A percentile compares a stretch with the other conserved stretches of the same genome.
Evolutionary conservation across 2,113 vertebrate species (phyloP).

Genomic region (Mohoua ochrocephala): DNA sequence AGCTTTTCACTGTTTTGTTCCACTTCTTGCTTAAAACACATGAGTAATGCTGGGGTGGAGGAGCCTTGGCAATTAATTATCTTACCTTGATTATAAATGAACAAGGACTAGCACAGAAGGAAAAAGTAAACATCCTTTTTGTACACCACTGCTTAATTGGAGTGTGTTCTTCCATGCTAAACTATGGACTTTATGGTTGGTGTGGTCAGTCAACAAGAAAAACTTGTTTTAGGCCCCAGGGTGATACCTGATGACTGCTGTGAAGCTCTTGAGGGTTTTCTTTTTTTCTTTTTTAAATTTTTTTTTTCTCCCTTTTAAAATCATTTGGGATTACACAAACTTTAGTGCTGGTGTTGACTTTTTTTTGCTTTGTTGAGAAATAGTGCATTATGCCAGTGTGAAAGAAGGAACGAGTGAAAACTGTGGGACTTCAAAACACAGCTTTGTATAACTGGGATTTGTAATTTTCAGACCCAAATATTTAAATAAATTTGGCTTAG

Average conservation of each 20-base stretch:
- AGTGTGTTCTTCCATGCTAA: background rate
- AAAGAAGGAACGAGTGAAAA: background rate
- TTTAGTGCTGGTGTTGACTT: background rate
- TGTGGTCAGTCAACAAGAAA: conserved; percentile 39
- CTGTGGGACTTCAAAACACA: background rate
- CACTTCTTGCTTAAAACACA: background rate
- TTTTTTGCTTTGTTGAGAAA: background rate
- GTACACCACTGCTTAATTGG: background rate
- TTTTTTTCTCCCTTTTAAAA: background rate
- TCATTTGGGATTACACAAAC: background rate
- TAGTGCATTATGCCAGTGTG: background rate
- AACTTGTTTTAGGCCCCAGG: conserved; percentile 7
- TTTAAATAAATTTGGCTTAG: background rate
- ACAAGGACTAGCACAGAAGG: background rate
- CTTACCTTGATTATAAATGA: background rate
- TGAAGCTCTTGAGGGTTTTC: background rate
- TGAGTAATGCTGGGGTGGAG: background rate
- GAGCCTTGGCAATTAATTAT: background rate
- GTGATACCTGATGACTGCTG: background rate
- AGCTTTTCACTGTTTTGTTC: background rate
- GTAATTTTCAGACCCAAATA: background rate
- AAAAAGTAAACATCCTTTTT: conserved; percentile 28
- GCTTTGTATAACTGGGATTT: background rate
- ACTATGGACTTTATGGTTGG: background rate
- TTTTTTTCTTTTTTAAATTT: fast-evolving